A percentile compares a stretch with the other conserved stretches of the same genome.
Evolutionary conservation across 2,113 vertebrate species (phyloP).

Genomic region (Mustela lutreola): DNA sequence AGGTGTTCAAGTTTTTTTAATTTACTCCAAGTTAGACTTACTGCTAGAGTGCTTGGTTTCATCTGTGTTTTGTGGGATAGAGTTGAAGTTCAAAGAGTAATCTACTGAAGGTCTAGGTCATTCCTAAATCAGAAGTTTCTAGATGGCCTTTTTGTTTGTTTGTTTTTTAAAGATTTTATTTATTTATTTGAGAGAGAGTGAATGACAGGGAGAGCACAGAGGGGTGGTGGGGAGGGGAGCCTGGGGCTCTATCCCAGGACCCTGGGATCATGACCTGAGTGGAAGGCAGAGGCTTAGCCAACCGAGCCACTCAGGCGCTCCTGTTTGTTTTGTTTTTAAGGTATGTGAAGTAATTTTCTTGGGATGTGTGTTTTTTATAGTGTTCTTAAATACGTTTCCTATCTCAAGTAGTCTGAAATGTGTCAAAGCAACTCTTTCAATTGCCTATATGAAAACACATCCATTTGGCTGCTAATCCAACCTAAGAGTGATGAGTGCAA

Average conservation of each 20-base stretch:
- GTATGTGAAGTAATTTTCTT: neutral
- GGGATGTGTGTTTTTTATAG: neutral
- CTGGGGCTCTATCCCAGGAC: neutral
- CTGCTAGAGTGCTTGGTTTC: neutral
- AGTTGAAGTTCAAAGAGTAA: neutral
- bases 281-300: neutral
- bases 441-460: neutral
- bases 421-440: neutral
- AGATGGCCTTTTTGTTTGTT: neutral
- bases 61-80: neutral
- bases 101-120: neutral
- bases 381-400: slow-evolving; percentile 1
- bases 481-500: neutral
- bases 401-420: neutral
- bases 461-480: neutral
- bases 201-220: neutral
- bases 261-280: neutral
- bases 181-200: neutral
- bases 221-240: neutral
- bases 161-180: neutral
- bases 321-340: neutral
- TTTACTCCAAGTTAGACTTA: neutral
- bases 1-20: neutral
- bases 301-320: neutral
- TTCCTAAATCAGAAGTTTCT: neutral